These are phyloP conservation scores for Xyrauchen texanus DNA, from an alignment of 2,113 vertebrate species.

Conservation along the genomic window DNA sequence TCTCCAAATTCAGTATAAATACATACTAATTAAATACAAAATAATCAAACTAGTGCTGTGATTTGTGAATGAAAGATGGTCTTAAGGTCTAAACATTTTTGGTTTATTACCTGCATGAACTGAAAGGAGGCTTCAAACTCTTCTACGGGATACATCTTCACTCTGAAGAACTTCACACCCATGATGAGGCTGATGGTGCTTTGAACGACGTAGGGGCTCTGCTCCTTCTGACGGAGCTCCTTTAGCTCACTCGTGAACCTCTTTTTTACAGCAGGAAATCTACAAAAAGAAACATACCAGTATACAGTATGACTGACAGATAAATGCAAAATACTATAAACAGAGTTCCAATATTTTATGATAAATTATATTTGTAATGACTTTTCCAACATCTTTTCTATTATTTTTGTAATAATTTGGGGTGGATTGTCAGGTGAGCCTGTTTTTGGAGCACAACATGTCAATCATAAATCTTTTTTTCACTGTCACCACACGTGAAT, in stretches of 20 bases:
- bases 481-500: no score
- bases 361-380: no score
- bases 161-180: slow-evolving; percentile 98
- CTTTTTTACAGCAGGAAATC: slow-evolving; percentile 96
- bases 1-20: neutral
- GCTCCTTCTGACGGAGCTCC: slow-evolving; percentile 93
- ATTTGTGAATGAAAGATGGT: no score
- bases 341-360: no score
- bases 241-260: slow-evolving; percentile 96
- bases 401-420: no score
- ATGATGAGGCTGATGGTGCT: slow-evolving; percentile 98
- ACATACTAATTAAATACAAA: neutral
- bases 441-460: no score
- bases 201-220: slow-evolving; percentile 90
- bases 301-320: neutral
- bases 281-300: slow-evolving; percentile 52
- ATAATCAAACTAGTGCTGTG: neutral
- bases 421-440: no score
- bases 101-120: slow-evolving; percentile 92
- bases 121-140: slow-evolving; percentile 98
- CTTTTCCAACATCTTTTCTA: no score
- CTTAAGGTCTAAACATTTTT: no score
- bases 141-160: slow-evolving; percentile 99
- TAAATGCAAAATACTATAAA: no score
- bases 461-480: no score